Evolutionary conservation across 2,888 invertebrate species (phyloP), one percentile per base, ranked within the genome.

Genomic region (Willowsia nigromaculata): DNA sequence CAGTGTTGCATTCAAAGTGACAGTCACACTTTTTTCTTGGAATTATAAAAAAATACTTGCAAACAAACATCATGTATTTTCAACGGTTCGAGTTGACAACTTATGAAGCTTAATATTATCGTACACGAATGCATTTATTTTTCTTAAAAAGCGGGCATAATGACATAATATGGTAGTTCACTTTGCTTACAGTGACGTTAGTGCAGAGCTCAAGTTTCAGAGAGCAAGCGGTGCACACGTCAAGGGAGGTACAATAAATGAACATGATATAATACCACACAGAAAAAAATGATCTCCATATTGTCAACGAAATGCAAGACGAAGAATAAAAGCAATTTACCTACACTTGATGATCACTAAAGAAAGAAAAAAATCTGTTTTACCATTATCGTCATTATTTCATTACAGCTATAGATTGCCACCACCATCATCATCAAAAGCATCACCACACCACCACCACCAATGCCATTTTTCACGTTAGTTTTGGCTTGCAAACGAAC

Each of bases 171-270:
- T 80, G 33, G 53, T 37, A 59, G 59, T 18, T 25, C 43, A 4
- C 50, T 9, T 25, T 59, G 11, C 50, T 9, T 13, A 37, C 33
- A 43, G 71, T 85, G 53, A 85, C 85, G 74, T 30, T 56, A 30
- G 50, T 30, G 30, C 11, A 30, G 30, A 13, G 37, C 78, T 80
- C 78, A 56, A 18, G 56, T 80, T 80, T 22, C 78, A 30, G 33
- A 53, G 43, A 33, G 76, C 84, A 85, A 59, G 33, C 85, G 76
- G 25, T 27, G 85, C 85, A 85, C 78, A 65, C 85, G 85, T 78
- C 85, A 85, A 65, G 65, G 78, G 85, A 85, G 85, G 85, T 78
- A 59, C 11, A 50, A 9, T 25, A 65, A 6, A 53, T 9, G 25
- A 22, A 6, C n/a, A 43, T 11, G 11, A 74, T 59, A 11, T n/a